Conservation (phyloP, 1,140 invertebrate genomes). For the Acromyrmex charruanus region DNA sequence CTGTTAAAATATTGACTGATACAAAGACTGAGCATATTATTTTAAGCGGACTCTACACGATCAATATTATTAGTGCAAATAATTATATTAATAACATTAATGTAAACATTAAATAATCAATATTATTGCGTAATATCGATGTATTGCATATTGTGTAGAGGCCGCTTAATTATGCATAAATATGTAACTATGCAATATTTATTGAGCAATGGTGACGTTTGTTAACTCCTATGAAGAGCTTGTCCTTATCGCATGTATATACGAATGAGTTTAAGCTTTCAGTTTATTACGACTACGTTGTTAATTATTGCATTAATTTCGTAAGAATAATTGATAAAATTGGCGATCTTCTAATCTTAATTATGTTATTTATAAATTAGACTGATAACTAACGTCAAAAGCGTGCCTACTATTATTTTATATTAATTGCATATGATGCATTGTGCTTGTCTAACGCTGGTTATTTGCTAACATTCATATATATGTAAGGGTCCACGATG, state of each 20-base stretch:
- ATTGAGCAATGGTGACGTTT: conserved; percentile 6
- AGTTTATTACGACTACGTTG: background rate
- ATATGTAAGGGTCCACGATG: conserved; percentile 38
- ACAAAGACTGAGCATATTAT: conserved; percentile 27
- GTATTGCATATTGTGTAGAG: background rate
- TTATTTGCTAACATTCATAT: conserved; percentile 59
- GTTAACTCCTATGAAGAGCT: conserved; percentile 20
- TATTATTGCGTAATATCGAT: background rate
- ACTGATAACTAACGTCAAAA: conserved; percentile 29
- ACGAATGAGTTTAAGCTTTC: background rate
- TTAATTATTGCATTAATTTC: conserved; percentile 5
- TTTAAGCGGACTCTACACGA: background rate
- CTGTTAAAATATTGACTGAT: background rate
- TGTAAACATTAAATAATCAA: background rate
- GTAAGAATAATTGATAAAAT: background rate
- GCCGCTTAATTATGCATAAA: background rate
- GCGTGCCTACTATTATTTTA: conserved; percentile 34
- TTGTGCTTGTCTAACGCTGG: conserved; percentile 62
- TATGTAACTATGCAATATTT: conserved; percentile 33
- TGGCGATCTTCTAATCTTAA: background rate
- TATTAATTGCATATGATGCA: conserved; percentile 14
- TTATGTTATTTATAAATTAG: conserved; percentile 17
- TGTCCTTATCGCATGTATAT: conserved; percentile 21
- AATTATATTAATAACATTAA: background rate
- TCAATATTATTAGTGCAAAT: background rate